Evolutionary conservation across 2,888 invertebrate species (phyloP).

Genomic region (Isotomurus palustris): DNA sequence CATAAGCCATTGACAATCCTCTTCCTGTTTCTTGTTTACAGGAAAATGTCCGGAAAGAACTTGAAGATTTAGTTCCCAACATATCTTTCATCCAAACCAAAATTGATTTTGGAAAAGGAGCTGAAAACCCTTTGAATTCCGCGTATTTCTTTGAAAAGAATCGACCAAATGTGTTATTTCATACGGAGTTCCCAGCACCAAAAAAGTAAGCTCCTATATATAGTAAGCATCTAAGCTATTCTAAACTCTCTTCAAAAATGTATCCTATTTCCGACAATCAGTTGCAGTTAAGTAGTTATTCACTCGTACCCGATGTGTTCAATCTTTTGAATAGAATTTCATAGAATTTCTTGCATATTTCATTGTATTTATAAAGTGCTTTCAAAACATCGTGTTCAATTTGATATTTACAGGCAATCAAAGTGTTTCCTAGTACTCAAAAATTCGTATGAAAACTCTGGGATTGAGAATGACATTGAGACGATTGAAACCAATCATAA

Average conservation of each 20-base stretch:
- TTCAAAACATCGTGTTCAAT: background rate
- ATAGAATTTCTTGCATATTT: background rate
- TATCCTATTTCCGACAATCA: no score
- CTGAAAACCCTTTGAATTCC: conserved; percentile 32
- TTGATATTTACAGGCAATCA: conserved; percentile 14
- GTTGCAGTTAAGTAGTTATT: no score
- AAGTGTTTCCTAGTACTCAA: conserved; percentile 21
- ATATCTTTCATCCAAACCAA: conserved; percentile 22
- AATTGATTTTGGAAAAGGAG: conserved; percentile 35
- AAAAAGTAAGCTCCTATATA: conserved; percentile 18
- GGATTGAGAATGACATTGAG: background rate
- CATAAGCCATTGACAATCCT: no score
- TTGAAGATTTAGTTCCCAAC: conserved; percentile 3
- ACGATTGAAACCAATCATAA: background rate
- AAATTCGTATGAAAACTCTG: background rate
- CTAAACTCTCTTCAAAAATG: background rate
- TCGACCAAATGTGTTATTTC: conserved; percentile 8
- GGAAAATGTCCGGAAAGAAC: conserved; percentile 15
- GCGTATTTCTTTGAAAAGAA: conserved; percentile 33
- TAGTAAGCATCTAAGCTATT: conserved; percentile 1
- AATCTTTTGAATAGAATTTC: background rate
- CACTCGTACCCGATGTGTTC: background rate
- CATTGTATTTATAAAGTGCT: background rate
- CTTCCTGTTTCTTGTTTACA: conserved; percentile 8
- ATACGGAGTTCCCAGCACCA: conserved; percentile 12